Conservation (phyloP, 2,888 invertebrate genomes). For the Sisyra terminalis region DNA sequence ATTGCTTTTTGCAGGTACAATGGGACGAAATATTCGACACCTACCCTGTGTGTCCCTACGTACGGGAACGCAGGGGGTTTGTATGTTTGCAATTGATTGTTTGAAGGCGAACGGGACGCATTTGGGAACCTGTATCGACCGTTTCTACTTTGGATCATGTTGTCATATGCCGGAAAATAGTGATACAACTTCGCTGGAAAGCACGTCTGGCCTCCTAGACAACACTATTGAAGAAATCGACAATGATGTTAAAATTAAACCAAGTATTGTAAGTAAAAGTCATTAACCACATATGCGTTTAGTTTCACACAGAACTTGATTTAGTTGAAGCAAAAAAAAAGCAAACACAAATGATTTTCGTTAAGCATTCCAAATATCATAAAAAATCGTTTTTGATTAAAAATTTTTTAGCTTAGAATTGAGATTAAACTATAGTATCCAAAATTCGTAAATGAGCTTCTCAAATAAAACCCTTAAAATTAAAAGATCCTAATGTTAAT, state of each 20-base stretch:
- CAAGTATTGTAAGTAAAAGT: not conserved
- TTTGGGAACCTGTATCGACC: constrained; percentile 80
- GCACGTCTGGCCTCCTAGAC: constrained; percentile 30
- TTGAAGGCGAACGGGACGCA: constrained; percentile 82
- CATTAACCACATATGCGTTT: no score
- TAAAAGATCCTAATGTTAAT: no score
- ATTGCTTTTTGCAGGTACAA: no score
- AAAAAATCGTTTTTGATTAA: no score
- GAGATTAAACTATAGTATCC: no score
- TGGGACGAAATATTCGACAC: constrained; percentile 77
- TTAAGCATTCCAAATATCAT: no score
- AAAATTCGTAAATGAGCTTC: no score
- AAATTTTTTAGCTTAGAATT: no score
- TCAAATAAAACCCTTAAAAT: no score
- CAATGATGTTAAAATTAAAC: not conserved
- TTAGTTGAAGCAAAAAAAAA: no score
- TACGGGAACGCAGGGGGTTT: constrained; percentile 64
- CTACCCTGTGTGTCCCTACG: constrained; percentile 72
- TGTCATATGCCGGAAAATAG: constrained; percentile 52
- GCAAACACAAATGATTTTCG: no score
- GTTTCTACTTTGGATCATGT: constrained; percentile 87
- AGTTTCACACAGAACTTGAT: no score
- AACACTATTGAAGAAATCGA: constrained; percentile 41
- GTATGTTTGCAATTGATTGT: constrained; percentile 91
- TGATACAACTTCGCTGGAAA: constrained; percentile 22